A percentile compares a stretch with the other conserved stretches of the same genome.
Evolutionary conservation across 2,888 invertebrate species (phyloP).

Genomic region (Tribolium freemani): DNA sequence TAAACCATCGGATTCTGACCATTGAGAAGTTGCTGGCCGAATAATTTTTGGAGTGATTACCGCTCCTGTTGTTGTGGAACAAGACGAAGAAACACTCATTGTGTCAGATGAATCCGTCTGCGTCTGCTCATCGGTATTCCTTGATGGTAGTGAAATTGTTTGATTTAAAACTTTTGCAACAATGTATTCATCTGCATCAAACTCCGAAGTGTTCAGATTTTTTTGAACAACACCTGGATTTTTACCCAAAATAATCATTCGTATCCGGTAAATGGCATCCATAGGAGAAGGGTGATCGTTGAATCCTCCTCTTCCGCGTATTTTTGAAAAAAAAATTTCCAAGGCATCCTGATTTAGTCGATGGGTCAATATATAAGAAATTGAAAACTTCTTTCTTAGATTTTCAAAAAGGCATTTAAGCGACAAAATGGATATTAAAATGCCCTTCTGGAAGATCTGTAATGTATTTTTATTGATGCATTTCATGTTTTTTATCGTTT

Average conservation of each 20-base stretch:
- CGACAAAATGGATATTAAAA: slow-evolving; percentile 46
- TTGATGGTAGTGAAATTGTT: not conserved
- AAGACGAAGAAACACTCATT: too few relatives aligned
- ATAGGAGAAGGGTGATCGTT: slow-evolving; percentile 48
- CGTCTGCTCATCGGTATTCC: not conserved
- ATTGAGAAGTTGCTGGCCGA: not conserved
- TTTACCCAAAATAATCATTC: slow-evolving; percentile 47
- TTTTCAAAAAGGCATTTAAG: not conserved
- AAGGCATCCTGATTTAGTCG: slow-evolving; percentile 47
- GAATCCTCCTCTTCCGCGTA: slow-evolving; percentile 32
- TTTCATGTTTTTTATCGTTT: too few relatives aligned
- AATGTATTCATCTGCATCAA: not conserved
- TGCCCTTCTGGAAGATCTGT: slow-evolving; percentile 48
- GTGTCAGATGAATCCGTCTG: not conserved
- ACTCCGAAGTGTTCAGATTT: too few relatives aligned
- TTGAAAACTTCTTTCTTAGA: slow-evolving; percentile 35
- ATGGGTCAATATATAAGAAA: slow-evolving; percentile 47
- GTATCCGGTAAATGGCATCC: slow-evolving; percentile 45
- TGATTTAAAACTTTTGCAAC: not conserved
- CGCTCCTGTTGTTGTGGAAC: too few relatives aligned
- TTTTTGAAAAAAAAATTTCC: slow-evolving; percentile 31
- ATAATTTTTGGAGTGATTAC: too few relatives aligned
- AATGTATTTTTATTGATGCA: slow-evolving; percentile 46
- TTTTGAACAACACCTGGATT: slow-evolving; percentile 37
- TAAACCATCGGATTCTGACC: slow-evolving; percentile 27